These are phyloP conservation scores for Lamproptera curius DNA, from an alignment of 2,888 invertebrate species.

Conservation along the genomic window DNA sequence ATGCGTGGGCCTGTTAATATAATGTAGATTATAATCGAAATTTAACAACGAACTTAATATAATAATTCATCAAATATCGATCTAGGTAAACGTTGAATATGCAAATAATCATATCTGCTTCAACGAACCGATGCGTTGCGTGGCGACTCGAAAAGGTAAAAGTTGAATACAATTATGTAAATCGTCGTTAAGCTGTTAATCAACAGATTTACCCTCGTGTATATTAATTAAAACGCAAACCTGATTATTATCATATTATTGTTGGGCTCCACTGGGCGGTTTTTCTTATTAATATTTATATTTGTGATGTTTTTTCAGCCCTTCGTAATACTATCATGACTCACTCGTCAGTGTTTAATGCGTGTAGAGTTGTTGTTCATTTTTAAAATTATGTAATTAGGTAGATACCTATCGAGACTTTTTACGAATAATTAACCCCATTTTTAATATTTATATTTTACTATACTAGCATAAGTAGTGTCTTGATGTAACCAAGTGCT, in stretches of 20 bases:
- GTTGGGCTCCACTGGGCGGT: constrained; percentile 26
- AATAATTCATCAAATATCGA: constrained; percentile 8
- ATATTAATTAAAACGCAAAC: constrained; percentile 38
- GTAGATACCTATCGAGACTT: no score
- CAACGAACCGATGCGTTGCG: constrained; percentile 18
- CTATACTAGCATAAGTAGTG: no score
- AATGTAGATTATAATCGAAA: no score
- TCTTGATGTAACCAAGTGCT: no score
- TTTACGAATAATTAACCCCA: no score
- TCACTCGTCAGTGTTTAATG: not conserved
- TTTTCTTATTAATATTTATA: constrained; percentile 33
- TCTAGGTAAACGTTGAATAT: constrained; percentile 14
- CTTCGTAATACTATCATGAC: not conserved
- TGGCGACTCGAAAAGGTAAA: constrained; percentile 26
- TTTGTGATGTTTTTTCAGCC: constrained; percentile 19
- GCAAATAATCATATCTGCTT: constrained; percentile 23
- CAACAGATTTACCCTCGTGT: constrained; percentile 27
- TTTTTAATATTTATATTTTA: no score
- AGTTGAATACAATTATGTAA: constrained; percentile 37
- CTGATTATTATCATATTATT: constrained; percentile 34
- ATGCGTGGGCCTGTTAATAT: no score
- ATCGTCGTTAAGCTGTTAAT: constrained; percentile 34
- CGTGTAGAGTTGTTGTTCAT: not conserved
- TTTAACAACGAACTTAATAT: no score
- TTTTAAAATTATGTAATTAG: not conserved